phyloP scores from a whole-genome alignment of 1,140 invertebrate species.

The Piezodorus guildinii region DNA sequence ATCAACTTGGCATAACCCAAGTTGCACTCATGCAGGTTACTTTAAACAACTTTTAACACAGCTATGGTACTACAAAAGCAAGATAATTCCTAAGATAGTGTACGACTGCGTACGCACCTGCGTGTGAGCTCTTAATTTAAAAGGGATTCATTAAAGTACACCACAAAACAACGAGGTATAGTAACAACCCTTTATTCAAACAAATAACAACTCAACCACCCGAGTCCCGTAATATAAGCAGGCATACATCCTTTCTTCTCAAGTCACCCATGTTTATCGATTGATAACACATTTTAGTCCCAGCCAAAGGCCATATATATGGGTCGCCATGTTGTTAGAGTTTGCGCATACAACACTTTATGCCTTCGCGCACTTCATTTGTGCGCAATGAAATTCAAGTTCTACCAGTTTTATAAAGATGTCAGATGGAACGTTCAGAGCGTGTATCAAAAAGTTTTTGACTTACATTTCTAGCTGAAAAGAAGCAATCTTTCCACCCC shows the following conservation, averaged over 20 bases:
- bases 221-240: neutral
- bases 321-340: constrained; percentile 7
- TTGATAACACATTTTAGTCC: constrained; percentile 12
- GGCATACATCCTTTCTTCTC: neutral
- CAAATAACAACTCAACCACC: neutral
- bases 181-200: neutral
- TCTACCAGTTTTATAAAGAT: neutral
- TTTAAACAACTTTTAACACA: constrained; percentile 20
- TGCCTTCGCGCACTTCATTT: neutral
- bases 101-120: constrained; percentile 82
- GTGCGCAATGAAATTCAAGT: neutral
- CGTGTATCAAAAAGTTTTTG: too few relatives aligned
- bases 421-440: neutral
- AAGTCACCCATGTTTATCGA: constrained; percentile 8
- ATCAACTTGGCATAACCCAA: neutral
- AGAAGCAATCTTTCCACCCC: neutral
- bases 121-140: constrained; percentile 42
- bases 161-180: neutral
- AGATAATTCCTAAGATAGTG: constrained; percentile 23
- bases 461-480: neutral
- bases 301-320: constrained; percentile 9
- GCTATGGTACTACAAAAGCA: neutral
- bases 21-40: constrained; percentile 6
- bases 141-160: neutral
- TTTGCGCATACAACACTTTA: neutral